These are phyloP conservation scores for Aphidius gifuensis DNA, from an alignment of 1,140 invertebrate genomes.

Conservation along the genomic window DNA sequence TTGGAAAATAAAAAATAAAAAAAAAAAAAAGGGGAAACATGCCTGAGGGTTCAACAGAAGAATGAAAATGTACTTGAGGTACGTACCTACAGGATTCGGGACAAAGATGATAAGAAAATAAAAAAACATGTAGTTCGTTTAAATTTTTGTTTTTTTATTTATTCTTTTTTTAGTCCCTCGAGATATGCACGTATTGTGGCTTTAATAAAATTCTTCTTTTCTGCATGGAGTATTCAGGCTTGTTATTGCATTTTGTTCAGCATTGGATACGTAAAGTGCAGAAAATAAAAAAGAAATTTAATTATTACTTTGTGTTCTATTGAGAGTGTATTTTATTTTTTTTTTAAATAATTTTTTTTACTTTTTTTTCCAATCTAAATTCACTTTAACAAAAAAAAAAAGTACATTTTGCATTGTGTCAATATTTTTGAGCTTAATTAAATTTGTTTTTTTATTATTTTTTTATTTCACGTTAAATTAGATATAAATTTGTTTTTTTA, in stretches of 20 bases:
- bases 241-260: slow-evolving; percentile 23
- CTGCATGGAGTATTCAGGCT: slow-evolving; percentile 17
- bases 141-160: not conserved
- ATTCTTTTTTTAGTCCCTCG: slow-evolving; percentile 22
- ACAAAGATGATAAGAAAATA: not conserved
- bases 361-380: not conserved
- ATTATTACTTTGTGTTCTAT: not conserved
- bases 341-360: slow-evolving; percentile 8
- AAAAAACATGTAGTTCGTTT: slow-evolving; percentile 9
- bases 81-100: slow-evolving; percentile 23
- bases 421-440: no score
- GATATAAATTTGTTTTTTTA: no score
- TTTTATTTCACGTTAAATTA: no score
- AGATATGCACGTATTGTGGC: slow-evolving; percentile 21
- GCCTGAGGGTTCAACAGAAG: not conserved
- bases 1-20: not conserved
- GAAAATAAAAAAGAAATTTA: not conserved
- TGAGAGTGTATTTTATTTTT: not conserved
- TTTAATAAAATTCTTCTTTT: slow-evolving; percentile 25
- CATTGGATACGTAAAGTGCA: no score
- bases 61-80: slow-evolving; percentile 10
- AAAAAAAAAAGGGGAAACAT: not conserved
- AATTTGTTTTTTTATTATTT: no score
- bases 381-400: not conserved
- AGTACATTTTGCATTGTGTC: no score